Conservation (phyloP, 2,113 vertebrate genomes). For the Gopherus flavomarginatus region DNA sequence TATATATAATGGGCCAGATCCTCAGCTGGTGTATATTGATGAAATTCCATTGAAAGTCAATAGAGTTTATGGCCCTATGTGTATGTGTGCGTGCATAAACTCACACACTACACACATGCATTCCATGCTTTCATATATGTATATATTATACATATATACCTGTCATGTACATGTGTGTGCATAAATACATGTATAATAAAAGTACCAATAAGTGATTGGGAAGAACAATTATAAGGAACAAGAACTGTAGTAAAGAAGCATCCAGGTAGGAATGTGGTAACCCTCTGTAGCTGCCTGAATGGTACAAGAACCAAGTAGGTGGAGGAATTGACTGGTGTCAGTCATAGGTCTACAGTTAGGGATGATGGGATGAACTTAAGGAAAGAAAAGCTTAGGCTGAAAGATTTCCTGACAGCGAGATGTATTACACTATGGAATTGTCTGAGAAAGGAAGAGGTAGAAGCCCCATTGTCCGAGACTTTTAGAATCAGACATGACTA, state of each 20-base stretch:
- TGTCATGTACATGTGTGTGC: accelerated
- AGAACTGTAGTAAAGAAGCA: background rate
- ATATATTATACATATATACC: background rate
- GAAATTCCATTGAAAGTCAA: background rate
- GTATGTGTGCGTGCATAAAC: background rate
- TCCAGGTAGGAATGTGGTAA: background rate
- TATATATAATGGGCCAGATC: background rate
- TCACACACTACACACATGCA: background rate
- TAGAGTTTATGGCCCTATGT: background rate
- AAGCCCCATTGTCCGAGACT: background rate
- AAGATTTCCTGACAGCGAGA: background rate
- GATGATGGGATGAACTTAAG: background rate
- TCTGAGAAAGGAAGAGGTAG: background rate
- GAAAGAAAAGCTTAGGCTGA: background rate
- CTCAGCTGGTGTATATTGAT: background rate
- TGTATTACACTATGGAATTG: background rate
- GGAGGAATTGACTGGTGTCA: background rate
- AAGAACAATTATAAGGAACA: background rate
- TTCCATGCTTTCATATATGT: accelerated
- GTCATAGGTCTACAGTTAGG: background rate
- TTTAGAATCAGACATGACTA: background rate
- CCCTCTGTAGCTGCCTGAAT: background rate
- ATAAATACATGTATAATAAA: background rate
- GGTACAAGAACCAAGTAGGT: background rate
- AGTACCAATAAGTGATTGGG: background rate